Evolutionary conservation across 92 coral and sea anemone species (phyloP), one percentile per base, ranked within the genome.

Genomic region (Epizoanthus illoricatus): DNA sequence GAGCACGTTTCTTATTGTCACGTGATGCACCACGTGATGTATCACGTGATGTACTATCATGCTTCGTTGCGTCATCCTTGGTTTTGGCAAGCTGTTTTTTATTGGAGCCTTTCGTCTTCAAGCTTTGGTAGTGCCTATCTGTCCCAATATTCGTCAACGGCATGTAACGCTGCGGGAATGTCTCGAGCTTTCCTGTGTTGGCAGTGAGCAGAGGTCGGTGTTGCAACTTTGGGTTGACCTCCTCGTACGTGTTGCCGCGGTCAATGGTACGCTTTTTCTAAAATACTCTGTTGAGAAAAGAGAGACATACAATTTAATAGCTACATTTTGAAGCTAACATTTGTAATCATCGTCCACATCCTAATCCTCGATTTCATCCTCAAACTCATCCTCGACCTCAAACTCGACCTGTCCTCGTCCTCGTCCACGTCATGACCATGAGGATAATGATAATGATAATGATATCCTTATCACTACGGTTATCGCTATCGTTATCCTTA

Each of bases 161-260:
- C 47, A 76, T 40, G 70, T 76, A 76, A 17, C 21, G 49, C 33
- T 62, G 81, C 15, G 39, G 70, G 58, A 33, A 4, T 55, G 23
- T n/a, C 7, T 61, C 81, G 11, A 21, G 57, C 7, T 5, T 40
- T 16, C 20, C 45, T 8, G 81, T 11, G 13, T 60, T 67, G 16
- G 55, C 15, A 5, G 15, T 28, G 40, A 61, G 81, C 13, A 76
- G n/a, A 40, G 68, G 70, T 4, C 45, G 69, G 3, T 21, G 23
- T 61, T 60, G 69, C 10, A 11, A 56, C 23, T 76, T 40, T 8
- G 33, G 5, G 16, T 18, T 15, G n/a, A 59, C 19, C 56, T 33
- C 61, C 36, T 59, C 28, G 61, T 33, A 39, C 17, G 8, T 7
- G 20, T 60, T 41, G 21, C 5, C 45, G 9, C 56, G 56, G 56